Conservation (phyloP, 1,140 invertebrate genomes). For the Schlechtendalia chinensis region DNA sequence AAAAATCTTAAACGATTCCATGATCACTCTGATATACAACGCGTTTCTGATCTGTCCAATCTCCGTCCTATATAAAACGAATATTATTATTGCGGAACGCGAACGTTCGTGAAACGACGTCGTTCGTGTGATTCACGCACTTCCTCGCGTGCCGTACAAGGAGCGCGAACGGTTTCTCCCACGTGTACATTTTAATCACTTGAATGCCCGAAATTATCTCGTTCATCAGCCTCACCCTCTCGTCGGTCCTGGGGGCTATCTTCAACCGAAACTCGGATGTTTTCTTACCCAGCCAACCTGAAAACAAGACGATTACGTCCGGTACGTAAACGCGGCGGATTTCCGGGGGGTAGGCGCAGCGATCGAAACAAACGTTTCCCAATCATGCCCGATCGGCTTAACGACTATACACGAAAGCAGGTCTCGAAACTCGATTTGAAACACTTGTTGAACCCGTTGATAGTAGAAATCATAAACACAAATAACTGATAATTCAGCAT, state of each 20-base stretch:
- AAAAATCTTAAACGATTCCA: slow-evolving; percentile 73
- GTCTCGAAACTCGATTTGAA: no score
- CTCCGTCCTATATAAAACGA: slow-evolving; percentile 57
- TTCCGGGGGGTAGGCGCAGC: no score
- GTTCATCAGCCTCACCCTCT: slow-evolving; percentile 81
- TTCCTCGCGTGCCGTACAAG: slow-evolving; percentile 63
- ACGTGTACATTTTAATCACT: slow-evolving; percentile 90
- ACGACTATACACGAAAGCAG: no score
- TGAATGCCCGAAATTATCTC: slow-evolving; percentile 86
- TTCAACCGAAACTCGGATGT: slow-evolving; percentile 66
- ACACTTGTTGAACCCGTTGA: no score
- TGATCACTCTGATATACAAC: slow-evolving; percentile 70
- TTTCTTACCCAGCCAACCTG: slow-evolving; percentile 70
- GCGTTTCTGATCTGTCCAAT: slow-evolving; percentile 67
- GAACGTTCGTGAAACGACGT: no score
- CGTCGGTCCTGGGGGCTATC: slow-evolving; percentile 74
- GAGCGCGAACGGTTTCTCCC: slow-evolving; percentile 75
- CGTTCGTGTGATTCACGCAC: slow-evolving; percentile 57
- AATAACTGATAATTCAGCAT: no score
- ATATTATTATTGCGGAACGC: background rate
- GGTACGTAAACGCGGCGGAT: no score
- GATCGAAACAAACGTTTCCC: no score
- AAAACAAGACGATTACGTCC: slow-evolving; percentile 67
- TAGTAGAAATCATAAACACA: no score
- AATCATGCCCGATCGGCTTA: no score